A percentile compares a stretch with the other conserved stretches of the same genome.
Conservation (phyloP, 1,140 invertebrate genomes). For the Cydia pomonella region DNA sequence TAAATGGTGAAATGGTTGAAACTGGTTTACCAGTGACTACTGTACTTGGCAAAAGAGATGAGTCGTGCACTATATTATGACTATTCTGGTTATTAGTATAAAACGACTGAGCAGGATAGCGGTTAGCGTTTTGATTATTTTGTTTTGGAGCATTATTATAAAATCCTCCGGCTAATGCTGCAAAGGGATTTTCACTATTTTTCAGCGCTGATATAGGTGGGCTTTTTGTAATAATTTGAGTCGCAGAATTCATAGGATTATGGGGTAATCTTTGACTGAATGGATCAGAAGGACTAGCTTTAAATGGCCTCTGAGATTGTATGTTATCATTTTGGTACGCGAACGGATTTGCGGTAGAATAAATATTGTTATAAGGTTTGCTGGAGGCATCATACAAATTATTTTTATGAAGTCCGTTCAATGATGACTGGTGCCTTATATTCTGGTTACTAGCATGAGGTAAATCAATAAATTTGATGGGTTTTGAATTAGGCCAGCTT, state of each 20-base stretch:
- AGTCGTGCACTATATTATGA: constrained; percentile 53
- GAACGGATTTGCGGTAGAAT: constrained; percentile 56
- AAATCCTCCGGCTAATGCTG: constrained; percentile 80
- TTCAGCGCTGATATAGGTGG: constrained; percentile 77
- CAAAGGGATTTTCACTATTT: constrained; percentile 71
- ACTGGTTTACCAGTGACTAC: constrained; percentile 65
- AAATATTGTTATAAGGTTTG: constrained; percentile 52
- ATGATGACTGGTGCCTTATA: constrained; percentile 48
- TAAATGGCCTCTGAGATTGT: constrained; percentile 61
- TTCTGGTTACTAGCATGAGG: constrained; percentile 59
- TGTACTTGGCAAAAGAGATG: constrained; percentile 57
- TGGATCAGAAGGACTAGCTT: constrained; percentile 62
- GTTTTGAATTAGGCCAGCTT: constrained; percentile 54
- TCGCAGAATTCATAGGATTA: constrained; percentile 51
- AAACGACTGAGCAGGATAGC: constrained; percentile 40
- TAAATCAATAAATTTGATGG: constrained; percentile 53
- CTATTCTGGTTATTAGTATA: constrained; percentile 43
- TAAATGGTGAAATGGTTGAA: constrained; percentile 45
- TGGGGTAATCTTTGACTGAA: constrained; percentile 47
- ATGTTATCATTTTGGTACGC: constrained; percentile 51
- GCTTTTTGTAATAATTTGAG: constrained; percentile 77
- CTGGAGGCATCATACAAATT: constrained; percentile 47
- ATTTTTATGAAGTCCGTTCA: constrained; percentile 45
- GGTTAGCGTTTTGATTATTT: constrained; percentile 47
- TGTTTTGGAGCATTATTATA: constrained; percentile 75